phyloP scores from a whole-genome alignment of 92 coral and sea anemone genomes.

The Porites cylindrica region DNA sequence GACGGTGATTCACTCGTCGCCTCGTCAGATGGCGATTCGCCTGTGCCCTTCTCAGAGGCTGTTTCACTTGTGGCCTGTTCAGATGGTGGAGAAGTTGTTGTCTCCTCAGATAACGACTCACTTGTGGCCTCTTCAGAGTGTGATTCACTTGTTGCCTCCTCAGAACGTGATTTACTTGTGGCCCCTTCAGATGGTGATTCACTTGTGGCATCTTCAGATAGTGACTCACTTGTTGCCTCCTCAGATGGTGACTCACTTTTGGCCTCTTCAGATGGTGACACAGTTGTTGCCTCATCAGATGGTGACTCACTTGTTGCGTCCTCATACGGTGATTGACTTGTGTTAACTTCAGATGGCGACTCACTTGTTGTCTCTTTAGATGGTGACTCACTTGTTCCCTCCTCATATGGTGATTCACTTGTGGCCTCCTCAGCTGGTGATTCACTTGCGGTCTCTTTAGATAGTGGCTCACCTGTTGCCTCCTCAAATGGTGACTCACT shows the following conservation, averaged over 20 bases:
- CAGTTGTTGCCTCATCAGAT: too few relatives aligned
- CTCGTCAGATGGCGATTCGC: background rate
- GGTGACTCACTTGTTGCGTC: too few relatives aligned
- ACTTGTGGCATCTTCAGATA: too few relatives aligned
- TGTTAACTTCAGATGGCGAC: background rate
- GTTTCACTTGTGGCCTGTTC: background rate
- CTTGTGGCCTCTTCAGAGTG: background rate
- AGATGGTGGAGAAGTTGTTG: background rate
- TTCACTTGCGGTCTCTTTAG: background rate
- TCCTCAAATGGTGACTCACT: too few relatives aligned
- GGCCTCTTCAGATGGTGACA: too few relatives aligned
- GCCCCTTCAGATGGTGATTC: too few relatives aligned
- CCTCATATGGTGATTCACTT: background rate
- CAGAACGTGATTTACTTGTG: too few relatives aligned
- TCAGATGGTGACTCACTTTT: background rate
- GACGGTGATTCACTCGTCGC: background rate
- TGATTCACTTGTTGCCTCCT: too few relatives aligned
- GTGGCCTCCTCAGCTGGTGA: background rate
- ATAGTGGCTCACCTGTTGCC: background rate
- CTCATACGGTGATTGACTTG: too few relatives aligned
- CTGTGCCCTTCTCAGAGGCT: background rate
- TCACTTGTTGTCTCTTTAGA: background rate
- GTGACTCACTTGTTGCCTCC: background rate
- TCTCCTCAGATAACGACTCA: background rate
- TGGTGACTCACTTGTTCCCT: background rate